Evolutionary conservation across 1,140 invertebrate species (phyloP), one percentile per base, ranked within the genome.

Genomic region (Cyclina sinensis): DNA sequence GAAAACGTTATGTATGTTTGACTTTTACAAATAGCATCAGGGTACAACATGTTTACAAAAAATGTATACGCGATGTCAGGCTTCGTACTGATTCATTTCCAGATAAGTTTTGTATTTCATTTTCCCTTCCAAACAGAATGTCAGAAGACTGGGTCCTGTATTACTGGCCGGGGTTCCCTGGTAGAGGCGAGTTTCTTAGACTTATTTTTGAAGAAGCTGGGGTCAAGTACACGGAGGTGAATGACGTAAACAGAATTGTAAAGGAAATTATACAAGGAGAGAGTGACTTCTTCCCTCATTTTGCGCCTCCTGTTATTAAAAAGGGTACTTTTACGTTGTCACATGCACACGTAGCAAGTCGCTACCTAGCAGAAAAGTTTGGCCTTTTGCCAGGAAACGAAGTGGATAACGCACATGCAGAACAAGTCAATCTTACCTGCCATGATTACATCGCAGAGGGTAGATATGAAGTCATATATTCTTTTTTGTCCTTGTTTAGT

Each of bases 321-420:
- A 91, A 86, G 83, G 91, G 91, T 92, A 88, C 16, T n/a, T 81
- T 65, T 7, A 57, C 35, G 4, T 74, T 94, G 35, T 87, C 79
- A n/a, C 93, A 94, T 80, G 91, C 93, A 14, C 65, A 79, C 12
- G 91, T 92, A 3, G 88, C 91, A 18, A 91, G 92, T 59, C 79
- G 79, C 14, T 94, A 92, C 70, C 83, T 94, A 16, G 70, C 96
- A 95, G 92, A 97, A 95, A 94, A 96, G 96, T 88, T 96, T 96
- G 91, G 96, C 94, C 90, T 97, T 96, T 32, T 98, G 96, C 92
- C 98, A 96, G 18, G 97, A 96, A 30, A 98, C 94, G 0, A 97
- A 96, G 21, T 87, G 51, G 93, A 93, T 43, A 76, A 90, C 57
- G 89, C 86, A 82, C 92, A 92, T 27, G 93, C 93, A 27, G 92